These are phyloP conservation scores for Alosa sapidissima DNA, from an alignment of 2,797 vertebrate genomes.

Conservation along the genomic window DNA sequence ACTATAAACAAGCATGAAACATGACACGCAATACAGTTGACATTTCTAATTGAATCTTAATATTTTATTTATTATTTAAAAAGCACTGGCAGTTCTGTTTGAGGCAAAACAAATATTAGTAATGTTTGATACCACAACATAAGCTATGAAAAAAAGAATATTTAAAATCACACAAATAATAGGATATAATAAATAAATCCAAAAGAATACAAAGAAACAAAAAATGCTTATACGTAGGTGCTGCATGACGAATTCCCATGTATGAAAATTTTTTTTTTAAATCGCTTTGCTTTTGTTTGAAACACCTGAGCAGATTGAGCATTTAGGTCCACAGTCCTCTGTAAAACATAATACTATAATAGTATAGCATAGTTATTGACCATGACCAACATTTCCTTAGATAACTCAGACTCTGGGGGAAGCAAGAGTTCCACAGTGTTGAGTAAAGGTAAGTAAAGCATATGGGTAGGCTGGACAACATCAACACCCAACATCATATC, in stretches of 20 bases:
- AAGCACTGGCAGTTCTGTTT: constrained; percentile 73
- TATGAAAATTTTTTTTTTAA: constrained; percentile 54
- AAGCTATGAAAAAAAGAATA: constrained; percentile 69
- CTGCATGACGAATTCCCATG: constrained; percentile 54
- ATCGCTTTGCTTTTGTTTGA: constrained; percentile 57
- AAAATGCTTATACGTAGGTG: constrained; percentile 70
- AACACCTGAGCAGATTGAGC: constrained; percentile 80
- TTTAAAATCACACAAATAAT: constrained; percentile 75
- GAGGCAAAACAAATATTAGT: constrained; percentile 77
- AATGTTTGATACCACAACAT: constrained; percentile 74
- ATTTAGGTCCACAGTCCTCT: constrained; percentile 63
- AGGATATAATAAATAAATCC: constrained; percentile 80
- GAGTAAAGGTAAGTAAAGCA: neutral
- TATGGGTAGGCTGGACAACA: neutral
- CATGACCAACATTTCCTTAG: neutral
- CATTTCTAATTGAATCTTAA: constrained; percentile 46
- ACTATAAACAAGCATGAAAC: too few relatives aligned
- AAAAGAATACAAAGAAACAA: constrained; percentile 66
- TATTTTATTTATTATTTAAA: constrained; percentile 66
- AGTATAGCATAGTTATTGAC: neutral
- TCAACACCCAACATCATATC: neutral
- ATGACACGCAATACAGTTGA: neutral
- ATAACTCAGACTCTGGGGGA: neutral
- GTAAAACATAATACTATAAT: neutral
- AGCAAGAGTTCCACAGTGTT: neutral